phyloP scores from a whole-genome alignment of 2,113 vertebrate species.

The Cavia aperea region DNA sequence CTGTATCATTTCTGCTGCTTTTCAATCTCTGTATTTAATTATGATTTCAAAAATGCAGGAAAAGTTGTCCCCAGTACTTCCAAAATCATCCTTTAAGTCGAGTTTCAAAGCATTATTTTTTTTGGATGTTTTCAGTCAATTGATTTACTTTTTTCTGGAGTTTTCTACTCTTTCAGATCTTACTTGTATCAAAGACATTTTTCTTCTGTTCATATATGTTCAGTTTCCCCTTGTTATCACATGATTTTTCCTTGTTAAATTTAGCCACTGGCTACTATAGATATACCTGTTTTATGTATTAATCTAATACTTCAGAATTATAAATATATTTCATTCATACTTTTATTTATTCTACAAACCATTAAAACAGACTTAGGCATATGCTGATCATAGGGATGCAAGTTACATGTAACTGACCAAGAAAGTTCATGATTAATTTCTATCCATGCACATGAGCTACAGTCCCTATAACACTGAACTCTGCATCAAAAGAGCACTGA shows the following conservation, averaged over 20 bases:
- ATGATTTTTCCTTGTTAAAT: background rate
- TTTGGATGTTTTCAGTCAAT: background rate
- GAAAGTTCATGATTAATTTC: background rate
- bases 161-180: background rate
- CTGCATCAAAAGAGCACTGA: background rate
- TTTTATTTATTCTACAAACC: background rate
- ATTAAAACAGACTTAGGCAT: background rate
- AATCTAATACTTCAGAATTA: background rate
- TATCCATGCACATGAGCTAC: background rate
- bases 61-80: background rate
- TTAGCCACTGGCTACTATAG: background rate
- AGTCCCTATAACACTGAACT: background rate
- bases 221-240: background rate
- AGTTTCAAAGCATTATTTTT: background rate
- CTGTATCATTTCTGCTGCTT: background rate
- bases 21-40: background rate
- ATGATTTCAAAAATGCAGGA: constrained; percentile 4
- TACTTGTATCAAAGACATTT: background rate
- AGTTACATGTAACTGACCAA: background rate
- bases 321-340: background rate
- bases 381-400: background rate
- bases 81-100: background rate
- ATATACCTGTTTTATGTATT: background rate
- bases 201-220: background rate
- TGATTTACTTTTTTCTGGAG: background rate